Evolutionary conservation across 2,797 vertebrate genomes (phyloP).

Genomic region (Staurois parvus): DNA sequence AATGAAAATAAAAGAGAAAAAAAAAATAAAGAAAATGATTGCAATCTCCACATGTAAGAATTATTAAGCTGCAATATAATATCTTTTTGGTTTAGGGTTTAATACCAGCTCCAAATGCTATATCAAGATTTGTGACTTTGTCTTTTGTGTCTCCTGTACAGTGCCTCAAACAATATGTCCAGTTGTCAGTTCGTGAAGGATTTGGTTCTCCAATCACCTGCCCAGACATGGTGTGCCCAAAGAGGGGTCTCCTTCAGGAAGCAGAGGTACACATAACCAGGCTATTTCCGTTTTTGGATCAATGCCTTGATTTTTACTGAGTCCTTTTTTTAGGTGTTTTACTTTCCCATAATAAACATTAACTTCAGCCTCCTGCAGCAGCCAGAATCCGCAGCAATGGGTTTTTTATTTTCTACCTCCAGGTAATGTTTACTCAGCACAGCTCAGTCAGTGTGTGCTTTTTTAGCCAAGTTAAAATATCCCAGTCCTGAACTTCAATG

Average conservation of each 20-base stretch:
- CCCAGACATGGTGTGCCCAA: constrained; percentile 89
- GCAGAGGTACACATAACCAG: constrained; percentile 83
- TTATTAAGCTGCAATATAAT: no score
- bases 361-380: constrained; percentile 64
- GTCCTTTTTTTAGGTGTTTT: constrained; percentile 52
- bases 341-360: constrained; percentile 65
- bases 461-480: constrained; percentile 28
- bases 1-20: no score
- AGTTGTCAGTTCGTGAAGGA: constrained; percentile 88
- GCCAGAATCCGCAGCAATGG: constrained; percentile 62
- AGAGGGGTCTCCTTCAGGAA: constrained; percentile 84
- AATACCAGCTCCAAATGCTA: neutral
- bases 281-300: constrained; percentile 22
- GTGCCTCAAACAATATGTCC: constrained; percentile 93
- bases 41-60: no score
- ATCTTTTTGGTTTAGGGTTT: no score
- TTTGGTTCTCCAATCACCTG: constrained; percentile 92
- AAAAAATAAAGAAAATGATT: no score
- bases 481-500: constrained; percentile 23
- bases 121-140: neutral
- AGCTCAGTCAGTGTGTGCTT: constrained; percentile 23
- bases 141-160: constrained; percentile 70
- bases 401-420: constrained; percentile 60
- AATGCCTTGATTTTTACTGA: constrained; percentile 52
- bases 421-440: constrained; percentile 65